Conservation (phyloP, 1,140 invertebrate genomes). For the Ephestia elutella region DNA sequence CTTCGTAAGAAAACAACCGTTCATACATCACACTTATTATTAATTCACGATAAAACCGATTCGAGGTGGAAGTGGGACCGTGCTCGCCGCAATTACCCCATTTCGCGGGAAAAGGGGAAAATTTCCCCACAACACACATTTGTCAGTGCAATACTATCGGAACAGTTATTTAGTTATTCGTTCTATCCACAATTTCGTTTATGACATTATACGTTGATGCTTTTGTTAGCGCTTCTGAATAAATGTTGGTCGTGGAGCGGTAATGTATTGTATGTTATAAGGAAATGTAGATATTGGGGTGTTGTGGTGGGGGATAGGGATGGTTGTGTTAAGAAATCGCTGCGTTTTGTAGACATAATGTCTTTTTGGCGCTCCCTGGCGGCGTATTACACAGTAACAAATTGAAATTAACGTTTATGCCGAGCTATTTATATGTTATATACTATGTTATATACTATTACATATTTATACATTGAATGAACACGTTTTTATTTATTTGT, state of each 20-base stretch:
- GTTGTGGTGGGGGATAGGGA: not conserved
- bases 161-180: not conserved
- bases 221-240: not conserved
- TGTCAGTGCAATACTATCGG: not conserved
- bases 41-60: not conserved
- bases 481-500: too few species aligned
- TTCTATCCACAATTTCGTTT: not conserved
- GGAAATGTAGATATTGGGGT: not conserved
- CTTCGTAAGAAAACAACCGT: not conserved
- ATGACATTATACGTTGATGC: not conserved
- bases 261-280: not conserved
- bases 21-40: slow-evolving; percentile 2
- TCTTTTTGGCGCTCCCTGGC: not conserved
- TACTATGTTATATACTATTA: too few species aligned
- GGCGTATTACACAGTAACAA: not conserved
- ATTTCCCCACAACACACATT: not conserved
- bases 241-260: not conserved
- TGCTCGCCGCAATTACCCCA: not conserved
- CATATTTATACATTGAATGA: too few species aligned
- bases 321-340: slow-evolving; percentile 1
- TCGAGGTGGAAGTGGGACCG: not conserved
- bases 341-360: not conserved
- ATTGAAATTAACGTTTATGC: not conserved
- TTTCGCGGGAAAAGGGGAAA: not conserved
- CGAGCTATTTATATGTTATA: not conserved